phyloP scores from a whole-genome alignment of 2,888 invertebrate genomes.

The Therioaphis trifolii region DNA sequence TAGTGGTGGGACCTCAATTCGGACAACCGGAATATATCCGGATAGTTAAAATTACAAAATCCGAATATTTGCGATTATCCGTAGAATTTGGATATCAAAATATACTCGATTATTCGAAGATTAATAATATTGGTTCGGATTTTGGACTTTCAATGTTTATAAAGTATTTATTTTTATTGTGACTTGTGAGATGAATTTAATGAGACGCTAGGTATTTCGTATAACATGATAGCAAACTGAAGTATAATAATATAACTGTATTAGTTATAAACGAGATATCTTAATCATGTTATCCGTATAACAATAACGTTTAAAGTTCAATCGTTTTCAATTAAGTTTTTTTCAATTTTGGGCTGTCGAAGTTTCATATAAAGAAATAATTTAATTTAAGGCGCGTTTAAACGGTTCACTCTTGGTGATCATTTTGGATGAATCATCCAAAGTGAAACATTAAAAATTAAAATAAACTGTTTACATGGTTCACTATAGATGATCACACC shows the following conservation, averaged over 20 bases:
- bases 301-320: slow-evolving; percentile 3
- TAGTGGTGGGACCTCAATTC: too few species aligned
- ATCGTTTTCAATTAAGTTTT: background rate
- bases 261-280: slow-evolving; percentile 8
- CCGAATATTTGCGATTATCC: slow-evolving; percentile 1
- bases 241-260: slow-evolving; percentile 3
- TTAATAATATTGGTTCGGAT: background rate
- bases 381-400: too few species aligned
- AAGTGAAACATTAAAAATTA: too few species aligned
- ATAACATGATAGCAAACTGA: too few species aligned
- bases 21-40: too few species aligned
- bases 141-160: background rate
- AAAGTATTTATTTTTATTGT: slow-evolving; percentile 20
- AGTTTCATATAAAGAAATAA: too few species aligned
- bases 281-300: background rate
- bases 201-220: too few species aligned
- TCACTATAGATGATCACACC: too few species aligned
- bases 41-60: slow-evolving; percentile 16
- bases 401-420: too few species aligned
- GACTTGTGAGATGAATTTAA: background rate
- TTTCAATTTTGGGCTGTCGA: too few species aligned
- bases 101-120: background rate
- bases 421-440: too few species aligned
- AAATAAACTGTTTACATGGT: too few species aligned
- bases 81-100: background rate